Evolutionary conservation across 2,113 vertebrate species (phyloP), one percentile per base, ranked within the genome.

Genomic region (Rhadina sibilatrix): DNA sequence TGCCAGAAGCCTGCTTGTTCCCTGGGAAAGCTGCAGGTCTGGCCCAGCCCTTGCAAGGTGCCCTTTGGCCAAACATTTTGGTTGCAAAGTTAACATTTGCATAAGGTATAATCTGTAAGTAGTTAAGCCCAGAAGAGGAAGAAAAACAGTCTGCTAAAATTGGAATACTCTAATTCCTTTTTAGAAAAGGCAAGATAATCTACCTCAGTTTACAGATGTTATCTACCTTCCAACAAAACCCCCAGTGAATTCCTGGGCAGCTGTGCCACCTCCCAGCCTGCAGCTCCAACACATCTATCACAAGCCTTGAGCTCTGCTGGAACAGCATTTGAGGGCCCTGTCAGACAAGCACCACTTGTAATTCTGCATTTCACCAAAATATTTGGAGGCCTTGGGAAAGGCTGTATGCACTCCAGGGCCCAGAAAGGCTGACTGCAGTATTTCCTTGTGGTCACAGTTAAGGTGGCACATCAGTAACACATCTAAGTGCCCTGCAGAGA

Each of bases 81-180:
- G 22, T 12, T 65, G 61, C 82, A 79, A 91, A 91, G 50, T 83
- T 87, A 82, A 91, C 57, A 87, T 89, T 89, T 96, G 83, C 66
- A 53, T 82, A 79, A 93, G 3, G 78, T 88, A 87, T 90, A 76
- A 91, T 85, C 90, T 77, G 46, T 82, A 83, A 83, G 78, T 71
- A 83, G 53, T 54, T 95, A 84, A 93, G 33, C 75, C 54, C 76
- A 90, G 83, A 78, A 83, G 37, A 91, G 46, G 40, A 91, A 92
- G 80, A 72, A 94, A 89, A 80, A 54, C 47, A 83, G 70, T 21
- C 57, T 64, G 71, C 86, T 87, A 71, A 91, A 94, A 93, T 2
- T 77, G 65, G 68, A 95, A 89, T 59, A 81, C 72, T 91, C 50
- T 83, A 95, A 94, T 91, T 94, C 76, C 76, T 90, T 54, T 86